Conservation (phyloP, 2,888 invertebrate species). For the Pachycephus smyrnensis region DNA sequence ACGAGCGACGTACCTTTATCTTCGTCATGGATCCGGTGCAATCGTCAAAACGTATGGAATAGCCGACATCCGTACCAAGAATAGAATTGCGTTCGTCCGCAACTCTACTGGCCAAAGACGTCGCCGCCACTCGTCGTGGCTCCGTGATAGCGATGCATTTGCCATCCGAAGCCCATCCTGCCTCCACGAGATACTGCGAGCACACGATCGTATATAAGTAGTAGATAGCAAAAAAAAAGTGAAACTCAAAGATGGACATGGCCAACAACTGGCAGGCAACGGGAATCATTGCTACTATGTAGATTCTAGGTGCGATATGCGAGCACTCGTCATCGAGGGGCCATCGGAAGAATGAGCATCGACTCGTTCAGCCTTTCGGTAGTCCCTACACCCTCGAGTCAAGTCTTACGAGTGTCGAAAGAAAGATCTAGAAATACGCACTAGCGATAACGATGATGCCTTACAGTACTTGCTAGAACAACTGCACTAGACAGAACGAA, state of each 20-base stretch:
- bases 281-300: too few relatives aligned
- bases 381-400: too few relatives aligned
- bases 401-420: too few relatives aligned
- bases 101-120: constrained; percentile 88
- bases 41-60: constrained; percentile 85
- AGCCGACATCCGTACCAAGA: constrained; percentile 81
- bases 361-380: too few relatives aligned
- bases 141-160: constrained; percentile 89
- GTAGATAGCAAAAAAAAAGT: neutral
- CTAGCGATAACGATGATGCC: too few relatives aligned
- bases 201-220: neutral
- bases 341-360: too few relatives aligned
- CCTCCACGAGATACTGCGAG: constrained; percentile 86
- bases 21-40: constrained; percentile 74
- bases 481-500: too few relatives aligned
- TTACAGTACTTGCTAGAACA: too few relatives aligned
- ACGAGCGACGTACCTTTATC: constrained; percentile 73
- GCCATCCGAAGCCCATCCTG: constrained; percentile 84
- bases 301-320: too few relatives aligned
- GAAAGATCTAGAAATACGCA: too few relatives aligned
- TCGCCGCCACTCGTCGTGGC: constrained; percentile 90
- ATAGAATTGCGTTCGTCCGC: constrained; percentile 80
- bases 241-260: neutral
- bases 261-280: too few relatives aligned
- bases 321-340: too few relatives aligned